Conservation (phyloP, 2,113 vertebrate species). For the Hemichromis elongatus region DNA sequence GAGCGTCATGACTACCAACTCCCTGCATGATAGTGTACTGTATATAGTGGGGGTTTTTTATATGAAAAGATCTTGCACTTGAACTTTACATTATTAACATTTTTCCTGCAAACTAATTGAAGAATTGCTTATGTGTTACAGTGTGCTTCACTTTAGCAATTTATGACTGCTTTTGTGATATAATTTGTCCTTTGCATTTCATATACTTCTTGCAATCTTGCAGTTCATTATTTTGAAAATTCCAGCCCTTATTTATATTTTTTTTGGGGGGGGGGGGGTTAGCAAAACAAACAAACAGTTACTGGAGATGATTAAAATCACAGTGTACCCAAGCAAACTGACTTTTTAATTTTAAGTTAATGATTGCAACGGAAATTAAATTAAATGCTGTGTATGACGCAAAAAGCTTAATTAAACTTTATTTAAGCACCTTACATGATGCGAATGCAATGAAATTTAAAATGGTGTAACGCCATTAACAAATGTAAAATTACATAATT, state of each 20-base stretch:
- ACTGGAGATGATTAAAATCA: background rate
- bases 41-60: background rate
- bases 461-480: background rate
- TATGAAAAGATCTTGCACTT: background rate
- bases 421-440: background rate
- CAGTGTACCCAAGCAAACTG: background rate
- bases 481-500: background rate
- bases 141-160: background rate
- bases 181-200: background rate
- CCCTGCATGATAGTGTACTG: background rate
- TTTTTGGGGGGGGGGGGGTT: background rate
- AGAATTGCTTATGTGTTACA: background rate
- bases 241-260: background rate
- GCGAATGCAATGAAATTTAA: background rate
- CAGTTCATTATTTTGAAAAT: background rate
- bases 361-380: background rate
- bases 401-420: background rate
- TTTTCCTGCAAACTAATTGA: background rate
- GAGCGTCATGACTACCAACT: too few species aligned
- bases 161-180: background rate
- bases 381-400: background rate
- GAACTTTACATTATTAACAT: background rate
- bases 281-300: background rate
- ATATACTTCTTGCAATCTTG: background rate
- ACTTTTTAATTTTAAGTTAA: background rate